Base-by-base conservation (phyloP, 2,888 invertebrate genomes). In the Balanococcus diminutus region DNA sequence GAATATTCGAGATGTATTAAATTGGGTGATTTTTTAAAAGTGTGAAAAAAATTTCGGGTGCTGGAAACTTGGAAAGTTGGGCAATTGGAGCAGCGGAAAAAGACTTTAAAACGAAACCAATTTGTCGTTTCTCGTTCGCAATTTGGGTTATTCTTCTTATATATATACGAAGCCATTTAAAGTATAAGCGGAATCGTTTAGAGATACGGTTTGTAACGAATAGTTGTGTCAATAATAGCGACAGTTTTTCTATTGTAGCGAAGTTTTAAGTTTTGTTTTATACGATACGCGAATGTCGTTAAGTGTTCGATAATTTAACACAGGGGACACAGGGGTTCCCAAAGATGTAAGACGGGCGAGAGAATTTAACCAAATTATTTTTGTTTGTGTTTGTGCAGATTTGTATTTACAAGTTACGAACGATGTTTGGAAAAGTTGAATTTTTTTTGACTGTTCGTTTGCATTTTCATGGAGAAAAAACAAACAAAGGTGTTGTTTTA, bases 211-310 rank as follows among this genome's bases (percentile, higher is more conserved):
- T 32, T 32, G 31, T 72, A 72, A 72, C 32, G 72, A 72, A 72
- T 72, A 72, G 72, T 72, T 32, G 72, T 72, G 72, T 72, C 72
- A 32, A 32, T 72, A 32, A 28, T 16, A 72, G 72, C 72, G 72
- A 72, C 72, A 72, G n/a, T 72, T 72, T 72, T 72, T 72, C 32
- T 32, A 72, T 32, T 32, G 72, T 72, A 72, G 31, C 72, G 16
- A 72, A 72, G 72, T 72, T 72, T 72, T 32, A 72, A 72, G 32
- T 67, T 31, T 28, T 32, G 72, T 72, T 72, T 72, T 72, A 72
- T 72, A n/a, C 32, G 32, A 31, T 72, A 31, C 11, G 0, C 72
- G 72, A 72, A 72, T 72, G 72, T 72, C 72, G 72, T 72, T 32
- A 32, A 72, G 25, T 72, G 72, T 72, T 72, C 72, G n/a, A 72